Conservation (phyloP, 2,888 invertebrate genomes). For the Calameuta pallipes region DNA sequence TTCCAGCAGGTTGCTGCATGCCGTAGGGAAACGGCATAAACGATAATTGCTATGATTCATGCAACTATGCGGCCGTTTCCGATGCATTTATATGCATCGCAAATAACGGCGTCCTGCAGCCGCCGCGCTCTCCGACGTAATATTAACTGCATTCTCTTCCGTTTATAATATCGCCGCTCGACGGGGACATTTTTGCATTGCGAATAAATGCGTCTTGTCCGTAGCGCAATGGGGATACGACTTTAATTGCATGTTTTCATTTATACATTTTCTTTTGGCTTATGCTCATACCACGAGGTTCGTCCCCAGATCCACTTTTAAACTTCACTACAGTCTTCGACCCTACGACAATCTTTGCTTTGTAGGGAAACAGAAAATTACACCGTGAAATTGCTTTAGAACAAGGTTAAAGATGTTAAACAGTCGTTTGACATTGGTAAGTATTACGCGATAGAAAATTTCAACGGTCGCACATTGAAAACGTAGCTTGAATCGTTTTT, state of each 20-base stretch:
- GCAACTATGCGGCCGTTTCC: slow-evolving; percentile 56
- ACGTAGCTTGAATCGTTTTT: background rate
- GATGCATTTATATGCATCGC: slow-evolving; percentile 52
- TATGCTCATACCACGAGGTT: background rate
- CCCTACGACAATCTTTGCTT: background rate
- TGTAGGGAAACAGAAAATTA: background rate
- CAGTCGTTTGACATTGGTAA: too few relatives aligned
- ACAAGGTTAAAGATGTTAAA: too few relatives aligned
- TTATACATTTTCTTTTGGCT: background rate
- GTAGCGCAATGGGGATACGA: background rate
- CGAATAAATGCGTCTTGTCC: slow-evolving; percentile 1
- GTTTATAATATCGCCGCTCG: slow-evolving; percentile 36
- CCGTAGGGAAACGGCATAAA: slow-evolving; percentile 38
- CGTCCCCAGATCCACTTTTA: background rate
- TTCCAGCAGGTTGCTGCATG: slow-evolving; percentile 19
- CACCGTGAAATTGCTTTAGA: too few relatives aligned
- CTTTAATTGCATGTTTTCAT: background rate
- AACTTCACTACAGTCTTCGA: background rate
- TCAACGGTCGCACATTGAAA: background rate
- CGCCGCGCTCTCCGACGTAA: slow-evolving; percentile 28
- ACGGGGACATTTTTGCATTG: slow-evolving; percentile 36
- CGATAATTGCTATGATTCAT: slow-evolving; percentile 61
- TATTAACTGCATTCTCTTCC: slow-evolving; percentile 51
- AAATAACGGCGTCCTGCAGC: slow-evolving; percentile 46
- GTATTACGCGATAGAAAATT: background rate